Percentiles rank a stretch among this genome's conserved stretches.
These are phyloP conservation scores for Smittia aterrima DNA, from an alignment of 2,888 invertebrate species.

Conservation along the genomic window DNA sequence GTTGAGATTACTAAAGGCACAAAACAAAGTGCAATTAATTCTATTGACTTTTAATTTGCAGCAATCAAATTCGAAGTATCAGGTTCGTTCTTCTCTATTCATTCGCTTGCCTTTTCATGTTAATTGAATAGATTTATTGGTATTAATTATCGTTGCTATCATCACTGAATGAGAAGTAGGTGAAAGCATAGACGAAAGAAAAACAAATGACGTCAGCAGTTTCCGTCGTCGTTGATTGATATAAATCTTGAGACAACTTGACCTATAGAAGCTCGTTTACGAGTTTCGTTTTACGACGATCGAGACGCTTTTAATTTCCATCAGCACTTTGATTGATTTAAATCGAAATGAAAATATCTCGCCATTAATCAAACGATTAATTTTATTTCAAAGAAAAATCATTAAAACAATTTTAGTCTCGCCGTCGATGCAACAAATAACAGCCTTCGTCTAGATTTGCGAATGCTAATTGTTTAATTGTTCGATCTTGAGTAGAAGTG, in stretches of 20 bases:
- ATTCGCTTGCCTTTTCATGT: neutral
- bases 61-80: neutral
- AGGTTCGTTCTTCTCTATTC: neutral
- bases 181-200: too few relatives aligned
- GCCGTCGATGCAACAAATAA: neutral
- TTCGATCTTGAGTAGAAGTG: neutral
- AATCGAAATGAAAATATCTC: neutral
- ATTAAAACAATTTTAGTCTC: neutral
- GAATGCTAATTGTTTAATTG: constrained; percentile 10
- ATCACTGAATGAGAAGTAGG: neutral
- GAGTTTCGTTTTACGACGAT: neutral
- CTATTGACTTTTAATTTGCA: neutral
- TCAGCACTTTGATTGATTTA: neutral
- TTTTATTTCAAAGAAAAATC: too few relatives aligned
- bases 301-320: neutral
- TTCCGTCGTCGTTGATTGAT: neutral
- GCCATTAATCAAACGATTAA: constrained; percentile 19
- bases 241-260: neutral
- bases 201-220: neutral
- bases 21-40: neutral
- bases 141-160: neutral
- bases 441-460: neutral
- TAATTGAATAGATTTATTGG: constrained; percentile 11
- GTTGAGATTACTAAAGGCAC: too few relatives aligned
- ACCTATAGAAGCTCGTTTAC: neutral